Percentiles rank a stretch among this genome's conserved stretches.
phyloP scores from a whole-genome alignment of 2,888 invertebrate species.

The Eilema caniola region DNA sequence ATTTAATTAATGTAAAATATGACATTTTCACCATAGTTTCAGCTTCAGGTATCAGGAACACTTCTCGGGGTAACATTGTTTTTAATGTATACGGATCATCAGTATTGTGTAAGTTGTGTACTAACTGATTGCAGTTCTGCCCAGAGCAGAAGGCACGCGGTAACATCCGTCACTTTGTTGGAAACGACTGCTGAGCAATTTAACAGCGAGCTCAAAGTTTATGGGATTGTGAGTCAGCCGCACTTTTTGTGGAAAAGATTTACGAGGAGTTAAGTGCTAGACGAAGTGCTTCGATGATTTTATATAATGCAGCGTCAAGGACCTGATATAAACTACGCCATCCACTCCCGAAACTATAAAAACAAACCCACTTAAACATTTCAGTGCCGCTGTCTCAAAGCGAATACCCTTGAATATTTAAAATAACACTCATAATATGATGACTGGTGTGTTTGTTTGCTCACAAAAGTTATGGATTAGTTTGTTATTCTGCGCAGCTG shows the following conservation, averaged over 20 bases:
- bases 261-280: slow-evolving; percentile 60
- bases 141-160: too few relatives aligned
- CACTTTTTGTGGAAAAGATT: slow-evolving; percentile 57
- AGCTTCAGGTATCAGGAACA: too few relatives aligned
- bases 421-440: slow-evolving; percentile 14
- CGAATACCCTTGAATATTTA: slow-evolving; percentile 35
- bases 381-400: slow-evolving; percentile 39
- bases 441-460: slow-evolving; percentile 15
- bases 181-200: not conserved
- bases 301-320: slow-evolving; percentile 62
- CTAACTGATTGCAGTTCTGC: not conserved
- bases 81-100: not conserved
- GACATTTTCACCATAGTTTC: too few relatives aligned
- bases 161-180: not conserved
- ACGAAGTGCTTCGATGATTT: slow-evolving; percentile 50
- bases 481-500: slow-evolving; percentile 16
- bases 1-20: not conserved
- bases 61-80: not conserved
- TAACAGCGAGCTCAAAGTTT: slow-evolving; percentile 4
- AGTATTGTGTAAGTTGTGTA: not conserved
- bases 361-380: slow-evolving; percentile 33
- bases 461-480: slow-evolving; percentile 19
- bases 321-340: slow-evolving; percentile 43
- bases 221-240: slow-evolving; percentile 26
- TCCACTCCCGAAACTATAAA: slow-evolving; percentile 39